Conservation (phyloP, 1,140 invertebrate species). For the Tetragnatha versicolor region DNA sequence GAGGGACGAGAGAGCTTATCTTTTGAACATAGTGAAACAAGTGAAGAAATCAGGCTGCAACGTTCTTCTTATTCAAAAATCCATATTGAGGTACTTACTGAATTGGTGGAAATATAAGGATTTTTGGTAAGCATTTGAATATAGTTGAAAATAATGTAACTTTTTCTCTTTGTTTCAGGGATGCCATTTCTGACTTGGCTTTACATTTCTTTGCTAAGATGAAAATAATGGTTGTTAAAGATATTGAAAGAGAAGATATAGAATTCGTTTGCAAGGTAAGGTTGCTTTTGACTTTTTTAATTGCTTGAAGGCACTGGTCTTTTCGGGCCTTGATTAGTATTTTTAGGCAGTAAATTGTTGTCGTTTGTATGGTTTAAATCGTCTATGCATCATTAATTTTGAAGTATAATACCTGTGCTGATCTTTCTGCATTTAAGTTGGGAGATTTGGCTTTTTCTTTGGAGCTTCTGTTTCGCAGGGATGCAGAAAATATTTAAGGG, state of each 20-base stretch:
- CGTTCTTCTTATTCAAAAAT: constrained; percentile 97
- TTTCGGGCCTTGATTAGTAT: too few species aligned
- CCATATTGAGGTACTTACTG: constrained; percentile 81
- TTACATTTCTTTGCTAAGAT: constrained; percentile 99
- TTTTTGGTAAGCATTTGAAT: neutral
- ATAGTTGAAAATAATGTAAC: neutral
- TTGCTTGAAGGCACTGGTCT: too few species aligned
- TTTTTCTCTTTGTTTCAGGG: constrained; percentile 67
- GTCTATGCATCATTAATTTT: too few species aligned
- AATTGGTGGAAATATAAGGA: neutral
- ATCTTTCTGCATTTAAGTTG: too few species aligned
- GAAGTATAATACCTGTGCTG: too few species aligned
- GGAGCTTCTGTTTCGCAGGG: too few species aligned
- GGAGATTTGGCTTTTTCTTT: too few species aligned
- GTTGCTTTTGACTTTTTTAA: too few species aligned
- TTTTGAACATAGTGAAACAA: constrained; percentile 98
- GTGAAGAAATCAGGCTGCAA: constrained; percentile 99
- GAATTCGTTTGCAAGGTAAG: constrained; percentile 91
- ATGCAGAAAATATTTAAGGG: too few species aligned
- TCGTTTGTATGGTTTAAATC: too few species aligned
- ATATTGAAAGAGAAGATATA: constrained; percentile 97
- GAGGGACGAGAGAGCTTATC: constrained; percentile 98
- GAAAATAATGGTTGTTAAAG: constrained; percentile 98
- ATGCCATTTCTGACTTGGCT: constrained; percentile 96
- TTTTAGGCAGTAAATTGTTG: too few species aligned